Evolutionary conservation across 2,797 vertebrate genomes (phyloP), one percentile per base, ranked within the genome.

Genomic region (Onychomys arenicola): DNA sequence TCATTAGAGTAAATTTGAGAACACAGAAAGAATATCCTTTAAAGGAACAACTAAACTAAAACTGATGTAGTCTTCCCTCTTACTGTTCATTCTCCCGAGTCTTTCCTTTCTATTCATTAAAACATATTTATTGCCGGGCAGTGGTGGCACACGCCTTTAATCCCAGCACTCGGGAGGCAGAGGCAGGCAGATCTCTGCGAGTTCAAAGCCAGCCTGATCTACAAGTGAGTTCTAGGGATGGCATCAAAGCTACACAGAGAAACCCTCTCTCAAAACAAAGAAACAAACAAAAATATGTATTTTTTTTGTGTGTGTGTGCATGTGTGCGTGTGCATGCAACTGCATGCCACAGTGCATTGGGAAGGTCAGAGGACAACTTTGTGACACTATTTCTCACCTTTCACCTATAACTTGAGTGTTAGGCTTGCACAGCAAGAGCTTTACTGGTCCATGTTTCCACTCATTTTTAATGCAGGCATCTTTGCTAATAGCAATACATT

Each of bases 291-390:
- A 49, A 49, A 52, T 43, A 21, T 63, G 25, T n/a, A n/a, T n/a
- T n/a, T n/a, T 82, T n/a, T 69, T 32, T 16, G 49, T 55, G 32
- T n/a, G 6, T 29, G 6, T 40, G 77, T 19, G 25, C 19, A 5
- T 25, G 23, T 21, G 29, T 19, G 0, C 23, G 10, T 6, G 23
- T 17, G 4, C 2, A 12, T 27, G 10, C 5, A 12, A 6, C 40
- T 27, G 12, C 3, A n/a, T 25, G 32, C 43, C 12, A 49, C 11
- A 52, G 43, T n/a, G 19, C 32, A n/a, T 25, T 55, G 13, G 71
- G 67, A 8, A 71, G 49, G n/a, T 73, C 67, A 73, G 34, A 57
- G 52, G 85, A 73, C n/a, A 40, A 32, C 67, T 57, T 57, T 73
- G 67, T 29, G 49, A 73, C 49, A 23, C 8, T 29, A 34, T 52